phyloP scores from a whole-genome alignment of 2,888 invertebrate species.

The Amblyjoppa fuscipennis region DNA sequence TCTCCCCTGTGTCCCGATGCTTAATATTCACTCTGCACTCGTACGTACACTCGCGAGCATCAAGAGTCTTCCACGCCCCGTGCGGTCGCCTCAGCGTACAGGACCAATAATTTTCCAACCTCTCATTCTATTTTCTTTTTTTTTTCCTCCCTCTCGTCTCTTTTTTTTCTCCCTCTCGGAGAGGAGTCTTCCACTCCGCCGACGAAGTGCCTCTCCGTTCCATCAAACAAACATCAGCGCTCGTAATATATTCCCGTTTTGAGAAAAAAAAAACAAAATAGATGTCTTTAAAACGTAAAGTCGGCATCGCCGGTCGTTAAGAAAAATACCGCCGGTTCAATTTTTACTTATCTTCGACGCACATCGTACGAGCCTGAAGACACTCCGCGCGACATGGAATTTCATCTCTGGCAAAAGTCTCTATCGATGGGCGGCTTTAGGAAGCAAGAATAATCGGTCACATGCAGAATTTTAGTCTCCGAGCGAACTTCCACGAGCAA shows the following conservation, averaged over 20 bases:
- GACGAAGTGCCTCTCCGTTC: too few species aligned
- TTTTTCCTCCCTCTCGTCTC: not conserved
- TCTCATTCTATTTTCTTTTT: not conserved
- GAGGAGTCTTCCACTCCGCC: not conserved
- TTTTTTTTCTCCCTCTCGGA: not conserved
- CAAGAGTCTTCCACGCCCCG: slow-evolving; percentile 12
- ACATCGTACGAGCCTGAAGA: too few species aligned
- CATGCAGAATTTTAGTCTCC: too few species aligned
- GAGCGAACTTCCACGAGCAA: not conserved
- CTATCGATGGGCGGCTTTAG: too few species aligned
- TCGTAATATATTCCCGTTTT: not conserved
- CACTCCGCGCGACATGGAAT: too few species aligned
- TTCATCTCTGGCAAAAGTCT: too few species aligned
- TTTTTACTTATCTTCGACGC: too few species aligned
- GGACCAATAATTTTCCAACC: slow-evolving; percentile 26
- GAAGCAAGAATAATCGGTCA: too few species aligned
- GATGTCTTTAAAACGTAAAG: too few species aligned
- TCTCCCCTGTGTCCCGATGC: not conserved
- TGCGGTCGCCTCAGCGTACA: slow-evolving; percentile 13
- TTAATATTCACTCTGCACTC: slow-evolving; percentile 24
- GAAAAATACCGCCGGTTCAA: too few species aligned
- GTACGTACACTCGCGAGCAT: slow-evolving; percentile 4
- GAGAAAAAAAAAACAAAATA: not conserved
- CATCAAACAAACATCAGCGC: slow-evolving; percentile 6
- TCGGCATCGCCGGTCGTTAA: too few species aligned